Percentiles rank a stretch among this genome's conserved stretches.
These are phyloP conservation scores for Armadillidium nasatum DNA, from an alignment of 1,140 invertebrate genomes.

Conservation along the genomic window DNA sequence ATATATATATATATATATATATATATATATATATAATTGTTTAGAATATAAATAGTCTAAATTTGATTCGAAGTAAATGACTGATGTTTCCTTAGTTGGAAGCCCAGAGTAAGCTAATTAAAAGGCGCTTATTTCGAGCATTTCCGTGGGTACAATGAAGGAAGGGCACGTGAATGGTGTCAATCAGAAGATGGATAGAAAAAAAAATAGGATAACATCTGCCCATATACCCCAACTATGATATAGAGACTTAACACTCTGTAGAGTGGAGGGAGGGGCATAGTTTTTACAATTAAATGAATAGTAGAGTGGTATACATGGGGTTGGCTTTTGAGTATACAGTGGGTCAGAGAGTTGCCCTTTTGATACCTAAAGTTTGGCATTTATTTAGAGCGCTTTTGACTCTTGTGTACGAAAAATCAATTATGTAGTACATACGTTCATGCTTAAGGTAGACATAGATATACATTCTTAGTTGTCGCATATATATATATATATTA, in stretches of 20 bases:
- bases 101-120: neutral
- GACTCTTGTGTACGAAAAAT: too few relatives aligned
- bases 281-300: neutral
- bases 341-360: neutral
- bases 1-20: slow-evolving; percentile 15
- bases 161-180: slow-evolving; percentile 8
- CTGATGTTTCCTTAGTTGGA: neutral
- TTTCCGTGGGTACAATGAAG: neutral
- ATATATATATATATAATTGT: neutral
- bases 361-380: neutral
- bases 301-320: neutral
- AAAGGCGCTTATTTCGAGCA: neutral
- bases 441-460: too few relatives aligned
- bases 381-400: too few relatives aligned
- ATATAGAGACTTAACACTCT: neutral
- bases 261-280: neutral
- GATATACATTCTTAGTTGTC: too few relatives aligned
- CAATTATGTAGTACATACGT: too few relatives aligned
- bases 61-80: neutral
- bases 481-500: neutral
- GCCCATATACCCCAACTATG: neutral
- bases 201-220: neutral
- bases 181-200: neutral
- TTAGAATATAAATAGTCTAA: neutral
- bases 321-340: neutral